These are phyloP conservation scores for Paguma larvata DNA, from an alignment of 2,797 vertebrate species.

Conservation along the genomic window DNA sequence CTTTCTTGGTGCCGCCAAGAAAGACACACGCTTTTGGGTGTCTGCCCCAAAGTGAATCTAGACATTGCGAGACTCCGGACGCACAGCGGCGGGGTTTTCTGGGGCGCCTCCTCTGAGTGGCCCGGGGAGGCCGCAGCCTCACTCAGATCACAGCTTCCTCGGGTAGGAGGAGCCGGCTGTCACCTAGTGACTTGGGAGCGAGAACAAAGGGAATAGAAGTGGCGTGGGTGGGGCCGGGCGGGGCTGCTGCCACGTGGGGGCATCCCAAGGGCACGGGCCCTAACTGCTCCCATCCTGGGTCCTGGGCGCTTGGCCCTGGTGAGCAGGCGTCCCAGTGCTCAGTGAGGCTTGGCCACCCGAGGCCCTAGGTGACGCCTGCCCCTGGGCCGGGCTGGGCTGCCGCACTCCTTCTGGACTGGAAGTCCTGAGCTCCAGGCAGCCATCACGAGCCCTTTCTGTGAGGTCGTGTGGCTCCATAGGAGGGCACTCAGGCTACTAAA, in stretches of 20 bases:
- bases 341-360: background rate
- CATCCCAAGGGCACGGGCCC: background rate
- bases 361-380: accelerated
- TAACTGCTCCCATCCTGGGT: background rate
- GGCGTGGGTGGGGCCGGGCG: slow-evolving; percentile 6
- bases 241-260: background rate
- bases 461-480: background rate
- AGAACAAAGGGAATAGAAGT: slow-evolving; percentile 68
- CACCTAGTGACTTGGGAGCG: slow-evolving; percentile 71
- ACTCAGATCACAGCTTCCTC: slow-evolving; percentile 34
- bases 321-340: background rate
- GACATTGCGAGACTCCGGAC: background rate
- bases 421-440: background rate
- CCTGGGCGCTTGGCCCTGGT: background rate
- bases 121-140: background rate
- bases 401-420: background rate
- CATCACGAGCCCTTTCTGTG: background rate
- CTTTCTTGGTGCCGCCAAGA: background rate
- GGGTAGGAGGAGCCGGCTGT: slow-evolving; percentile 64
- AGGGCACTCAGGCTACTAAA: background rate
- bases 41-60: background rate
- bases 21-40: background rate
- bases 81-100: background rate
- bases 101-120: background rate
- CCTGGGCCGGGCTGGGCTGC: background rate